Evolutionary conservation across 2,113 vertebrate genomes (phyloP).

Genomic region (Carassius gibelio): DNA sequence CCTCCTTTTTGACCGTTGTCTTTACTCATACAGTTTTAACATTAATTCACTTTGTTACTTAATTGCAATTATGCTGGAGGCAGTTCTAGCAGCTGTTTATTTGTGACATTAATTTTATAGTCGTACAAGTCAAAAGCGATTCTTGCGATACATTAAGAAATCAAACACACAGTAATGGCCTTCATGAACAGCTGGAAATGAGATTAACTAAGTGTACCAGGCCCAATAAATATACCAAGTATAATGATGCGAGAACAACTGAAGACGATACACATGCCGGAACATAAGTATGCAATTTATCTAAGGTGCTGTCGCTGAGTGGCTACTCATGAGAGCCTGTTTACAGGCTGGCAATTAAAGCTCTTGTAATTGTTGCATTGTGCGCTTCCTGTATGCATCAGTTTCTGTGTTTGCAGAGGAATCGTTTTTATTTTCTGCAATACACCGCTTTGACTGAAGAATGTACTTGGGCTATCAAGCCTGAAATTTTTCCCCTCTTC

Average conservation of each 20-base stretch:
- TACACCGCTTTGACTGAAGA: slow-evolving; percentile 44
- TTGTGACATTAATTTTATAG: slow-evolving; percentile 5
- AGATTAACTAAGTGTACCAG: slow-evolving; percentile 25
- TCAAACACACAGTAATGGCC: slow-evolving; percentile 38
- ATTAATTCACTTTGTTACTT: background rate
- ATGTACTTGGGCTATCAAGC: slow-evolving; percentile 45
- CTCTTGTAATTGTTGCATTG: slow-evolving; percentile 61
- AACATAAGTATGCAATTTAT: slow-evolving; percentile 37
- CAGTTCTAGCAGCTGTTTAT: slow-evolving; percentile 1
- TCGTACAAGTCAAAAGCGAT: slow-evolving; percentile 3
- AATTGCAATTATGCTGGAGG: background rate
- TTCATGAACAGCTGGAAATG: slow-evolving; percentile 11
- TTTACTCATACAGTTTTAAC: background rate
- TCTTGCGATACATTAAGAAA: slow-evolving; percentile 40
- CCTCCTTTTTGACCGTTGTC: slow-evolving; percentile 55
- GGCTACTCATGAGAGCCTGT: slow-evolving; percentile 27
- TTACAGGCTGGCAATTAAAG: slow-evolving; percentile 63
- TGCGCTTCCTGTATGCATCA: slow-evolving; percentile 45
- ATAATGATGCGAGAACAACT: slow-evolving; percentile 17
- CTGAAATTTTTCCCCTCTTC: slow-evolving; percentile 25
- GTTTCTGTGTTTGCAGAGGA: slow-evolving; percentile 47
- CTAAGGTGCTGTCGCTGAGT: slow-evolving; percentile 34
- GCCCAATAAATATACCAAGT: slow-evolving; percentile 35
- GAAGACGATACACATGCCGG: background rate
- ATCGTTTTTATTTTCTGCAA: slow-evolving; percentile 45